A percentile compares a stretch with the other conserved stretches of the same genome.
Conservation (phyloP, 2,113 vertebrate species). For the Coturnix japonica region DNA sequence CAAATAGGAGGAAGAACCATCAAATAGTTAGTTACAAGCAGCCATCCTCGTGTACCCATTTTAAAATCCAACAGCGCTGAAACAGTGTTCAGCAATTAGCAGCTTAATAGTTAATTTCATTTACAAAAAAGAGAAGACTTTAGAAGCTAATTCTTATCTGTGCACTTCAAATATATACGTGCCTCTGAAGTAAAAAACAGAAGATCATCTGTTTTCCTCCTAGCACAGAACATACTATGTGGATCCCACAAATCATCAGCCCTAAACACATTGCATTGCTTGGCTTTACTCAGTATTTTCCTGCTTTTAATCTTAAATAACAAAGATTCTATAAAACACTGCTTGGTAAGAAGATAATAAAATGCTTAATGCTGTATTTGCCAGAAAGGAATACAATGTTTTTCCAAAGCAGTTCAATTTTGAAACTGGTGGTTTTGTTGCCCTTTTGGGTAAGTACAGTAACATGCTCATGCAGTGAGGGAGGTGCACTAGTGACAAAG, state of each 20-base stretch:
- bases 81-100: not conserved
- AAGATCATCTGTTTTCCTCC: not conserved
- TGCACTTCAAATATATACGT: accelerated
- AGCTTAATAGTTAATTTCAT: not conserved
- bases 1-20: not conserved
- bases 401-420: not conserved
- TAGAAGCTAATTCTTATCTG: not conserved
- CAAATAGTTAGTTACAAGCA: not conserved
- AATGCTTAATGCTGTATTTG: constrained; percentile 43
- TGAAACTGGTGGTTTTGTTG: not conserved
- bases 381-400: not conserved
- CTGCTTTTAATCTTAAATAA: not conserved
- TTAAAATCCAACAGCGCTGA: not conserved
- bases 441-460: not conserved
- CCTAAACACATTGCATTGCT: not conserved
- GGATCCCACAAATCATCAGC: not conserved
- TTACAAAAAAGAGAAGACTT: not conserved
- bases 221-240: not conserved
- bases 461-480: accelerated
- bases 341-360: not conserved
- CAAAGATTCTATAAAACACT: not conserved
- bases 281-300: not conserved
- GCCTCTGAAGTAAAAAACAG: not conserved
- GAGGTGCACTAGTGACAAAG: not conserved
- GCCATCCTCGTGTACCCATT: not conserved